Evolutionary conservation across 2,113 vertebrate genomes (phyloP).

Genomic region (Saccopteryx bilineata): DNA sequence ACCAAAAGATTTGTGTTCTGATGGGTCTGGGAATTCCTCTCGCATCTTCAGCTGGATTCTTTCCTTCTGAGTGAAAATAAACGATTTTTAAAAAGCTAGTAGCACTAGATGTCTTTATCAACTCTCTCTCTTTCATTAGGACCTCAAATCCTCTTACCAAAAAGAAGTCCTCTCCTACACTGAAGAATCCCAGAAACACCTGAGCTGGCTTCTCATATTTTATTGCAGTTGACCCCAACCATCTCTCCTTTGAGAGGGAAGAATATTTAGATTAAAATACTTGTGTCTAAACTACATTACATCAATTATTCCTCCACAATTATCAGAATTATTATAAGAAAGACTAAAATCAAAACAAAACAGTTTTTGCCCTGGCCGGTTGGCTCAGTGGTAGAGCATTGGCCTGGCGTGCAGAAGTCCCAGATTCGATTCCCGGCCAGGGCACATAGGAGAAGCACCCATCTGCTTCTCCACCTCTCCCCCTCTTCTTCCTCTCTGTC

Average conservation of each 20-base stretch:
- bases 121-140: not conserved
- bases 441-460: no score
- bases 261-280: not conserved
- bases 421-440: no score
- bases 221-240: not conserved
- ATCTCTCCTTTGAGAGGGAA: not conserved
- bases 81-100: not conserved
- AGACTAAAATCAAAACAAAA: not conserved
- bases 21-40: constrained; percentile 52
- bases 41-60: not conserved
- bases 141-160: not conserved
- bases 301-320: not conserved
- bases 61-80: not conserved
- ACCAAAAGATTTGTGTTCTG: constrained; percentile 54
- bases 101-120: not conserved
- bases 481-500: no score
- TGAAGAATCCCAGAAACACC: not conserved
- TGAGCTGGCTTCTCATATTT: constrained; percentile 8
- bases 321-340: constrained; percentile 2
- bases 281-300: not conserved
- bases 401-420: no score
- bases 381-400: no score
- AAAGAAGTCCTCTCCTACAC: not conserved
- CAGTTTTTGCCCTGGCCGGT: not conserved
- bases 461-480: no score